Evolutionary conservation across 2,888 invertebrate species (phyloP).

Genomic region (Drymonia ruficornis): DNA sequence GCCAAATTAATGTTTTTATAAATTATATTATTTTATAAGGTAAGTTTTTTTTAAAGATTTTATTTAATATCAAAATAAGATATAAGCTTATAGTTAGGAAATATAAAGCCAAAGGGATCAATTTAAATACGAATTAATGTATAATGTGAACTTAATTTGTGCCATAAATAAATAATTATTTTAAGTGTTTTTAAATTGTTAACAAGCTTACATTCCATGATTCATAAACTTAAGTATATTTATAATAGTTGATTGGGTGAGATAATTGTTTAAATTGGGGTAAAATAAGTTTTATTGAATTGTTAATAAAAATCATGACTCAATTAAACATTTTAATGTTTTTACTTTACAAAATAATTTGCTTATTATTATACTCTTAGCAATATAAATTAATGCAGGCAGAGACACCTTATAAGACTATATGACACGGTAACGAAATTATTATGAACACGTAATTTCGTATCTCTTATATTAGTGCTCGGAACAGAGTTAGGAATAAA

Average conservation of each 20-base stretch:
- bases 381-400: conserved; percentile 38
- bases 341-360: conserved; percentile 7
- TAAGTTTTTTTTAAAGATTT: no score
- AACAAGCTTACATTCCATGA: not conserved
- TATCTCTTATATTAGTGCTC: conserved; percentile 4
- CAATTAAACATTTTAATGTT: not conserved
- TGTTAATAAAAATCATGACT: not conserved
- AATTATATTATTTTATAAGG: no score
- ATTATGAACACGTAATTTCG: conserved; percentile 14
- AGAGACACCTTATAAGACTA: conserved; percentile 43
- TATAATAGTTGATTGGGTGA: no score
- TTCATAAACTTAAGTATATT: no score
- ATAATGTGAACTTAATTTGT: no score
- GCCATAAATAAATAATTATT: not conserved
- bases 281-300: not conserved
- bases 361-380: conserved; percentile 15
- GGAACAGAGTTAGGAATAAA: not conserved
- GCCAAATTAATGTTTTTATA: not conserved
- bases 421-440: conserved; percentile 57
- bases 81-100: no score
- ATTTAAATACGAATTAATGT: no score
- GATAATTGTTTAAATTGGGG: no score
- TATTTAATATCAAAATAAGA: no score
- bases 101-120: no score
- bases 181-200: not conserved